phyloP scores from a whole-genome alignment of 2,797 vertebrate species.

The Oreonectes daqikongensis region DNA sequence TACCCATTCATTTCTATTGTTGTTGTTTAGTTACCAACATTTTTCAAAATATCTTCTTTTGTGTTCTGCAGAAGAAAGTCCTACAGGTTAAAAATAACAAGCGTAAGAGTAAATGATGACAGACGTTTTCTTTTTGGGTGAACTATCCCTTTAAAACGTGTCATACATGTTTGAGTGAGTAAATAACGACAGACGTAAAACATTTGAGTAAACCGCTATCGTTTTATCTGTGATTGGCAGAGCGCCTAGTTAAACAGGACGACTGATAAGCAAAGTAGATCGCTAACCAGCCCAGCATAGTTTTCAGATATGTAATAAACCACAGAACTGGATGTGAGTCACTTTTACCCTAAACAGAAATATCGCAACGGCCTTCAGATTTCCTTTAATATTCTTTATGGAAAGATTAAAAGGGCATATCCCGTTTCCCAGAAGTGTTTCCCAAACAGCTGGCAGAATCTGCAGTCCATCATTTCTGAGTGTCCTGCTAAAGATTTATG shows the following conservation, averaged over 20 bases:
- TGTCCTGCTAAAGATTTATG: not conserved
- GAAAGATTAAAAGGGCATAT: slow-evolving; percentile 12
- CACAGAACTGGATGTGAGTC: not conserved
- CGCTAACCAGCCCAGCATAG: too few relatives aligned
- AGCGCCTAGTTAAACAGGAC: not conserved
- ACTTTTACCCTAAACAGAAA: not conserved
- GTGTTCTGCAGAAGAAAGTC: too few relatives aligned
- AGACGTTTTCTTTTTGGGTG: too few relatives aligned
- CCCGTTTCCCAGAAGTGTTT: not conserved
- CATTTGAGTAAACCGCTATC: not conserved
- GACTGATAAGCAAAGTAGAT: slow-evolving; percentile 12
- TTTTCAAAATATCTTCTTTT: too few relatives aligned
- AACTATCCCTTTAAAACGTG: not conserved
- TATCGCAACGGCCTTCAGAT: not conserved
- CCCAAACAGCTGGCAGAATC: slow-evolving; percentile 17
- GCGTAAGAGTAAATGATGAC: too few relatives aligned
- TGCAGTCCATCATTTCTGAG: not conserved
- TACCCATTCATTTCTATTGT: too few relatives aligned
- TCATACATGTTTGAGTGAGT: too few relatives aligned
- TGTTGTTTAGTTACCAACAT: too few relatives aligned
- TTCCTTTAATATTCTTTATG: slow-evolving; percentile 6
- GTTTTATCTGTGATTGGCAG: slow-evolving; percentile 1
- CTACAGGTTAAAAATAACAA: too few relatives aligned
- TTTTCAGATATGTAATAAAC: slow-evolving; percentile 6
- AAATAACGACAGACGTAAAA: not conserved